These are phyloP conservation scores for Pseudomyrmex cubaensis DNA, from an alignment of 1,140 invertebrate genomes.

Conservation along the genomic window DNA sequence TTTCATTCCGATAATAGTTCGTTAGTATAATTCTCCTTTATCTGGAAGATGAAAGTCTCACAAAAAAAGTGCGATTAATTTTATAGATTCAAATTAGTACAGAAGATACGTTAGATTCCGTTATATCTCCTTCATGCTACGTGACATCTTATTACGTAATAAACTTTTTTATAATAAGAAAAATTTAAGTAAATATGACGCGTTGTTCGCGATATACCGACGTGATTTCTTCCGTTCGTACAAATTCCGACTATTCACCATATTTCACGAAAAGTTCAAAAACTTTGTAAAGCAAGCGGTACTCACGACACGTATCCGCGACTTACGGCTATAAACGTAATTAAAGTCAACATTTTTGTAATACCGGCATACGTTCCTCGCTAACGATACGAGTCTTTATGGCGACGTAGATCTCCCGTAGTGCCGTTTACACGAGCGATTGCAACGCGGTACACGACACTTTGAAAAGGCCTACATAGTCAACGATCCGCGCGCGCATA, in stretches of 20 bases:
- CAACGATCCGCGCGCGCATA: conserved; percentile 21
- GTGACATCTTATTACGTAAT: neutral
- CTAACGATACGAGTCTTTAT: conserved; percentile 55
- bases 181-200: conserved; percentile 23
- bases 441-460: conserved; percentile 68
- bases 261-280: conserved; percentile 5
- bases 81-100: neutral
- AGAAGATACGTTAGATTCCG: neutral
- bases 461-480: conserved; percentile 60
- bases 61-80: neutral
- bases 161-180: neutral
- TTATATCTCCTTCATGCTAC: neutral
- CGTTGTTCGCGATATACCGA: neutral
- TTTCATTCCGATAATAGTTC: neutral
- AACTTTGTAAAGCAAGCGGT: conserved; percentile 8
- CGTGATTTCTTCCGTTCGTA: neutral
- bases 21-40: conserved; percentile 18
- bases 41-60: neutral
- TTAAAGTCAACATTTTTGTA: conserved; percentile 53
- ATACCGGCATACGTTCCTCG: conserved; percentile 18
- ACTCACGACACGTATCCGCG: neutral
- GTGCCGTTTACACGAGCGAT: conserved; percentile 74
- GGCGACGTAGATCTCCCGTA: conserved; percentile 46
- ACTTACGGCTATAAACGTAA: conserved; percentile 31
- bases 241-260: conserved; percentile 11